phyloP scores from a whole-genome alignment of 2,113 vertebrate genomes.

The Alaudala cheleensis region DNA sequence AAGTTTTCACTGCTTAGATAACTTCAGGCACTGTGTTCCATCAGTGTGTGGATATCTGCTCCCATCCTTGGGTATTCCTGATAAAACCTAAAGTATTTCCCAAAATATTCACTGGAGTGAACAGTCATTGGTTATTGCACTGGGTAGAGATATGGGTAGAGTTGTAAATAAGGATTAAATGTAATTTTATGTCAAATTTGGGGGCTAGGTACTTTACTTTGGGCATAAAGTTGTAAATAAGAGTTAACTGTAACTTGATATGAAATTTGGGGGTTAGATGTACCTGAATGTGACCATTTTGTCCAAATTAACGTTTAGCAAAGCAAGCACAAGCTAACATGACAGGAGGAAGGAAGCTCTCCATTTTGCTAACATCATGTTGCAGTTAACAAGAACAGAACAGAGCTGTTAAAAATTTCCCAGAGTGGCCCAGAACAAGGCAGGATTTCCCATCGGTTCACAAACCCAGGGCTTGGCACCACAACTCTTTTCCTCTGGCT shows the following conservation, averaged over 20 bases:
- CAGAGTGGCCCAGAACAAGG: neutral
- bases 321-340: neutral
- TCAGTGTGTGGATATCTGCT: accelerated
- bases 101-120: neutral
- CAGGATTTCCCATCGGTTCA: neutral
- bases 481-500: neutral
- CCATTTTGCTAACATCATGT: neutral
- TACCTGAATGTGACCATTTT: neutral
- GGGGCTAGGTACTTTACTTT: neutral
- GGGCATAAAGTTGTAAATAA: neutral
- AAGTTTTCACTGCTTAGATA: neutral
- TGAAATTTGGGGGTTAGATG: neutral
- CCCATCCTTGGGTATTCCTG: neutral
- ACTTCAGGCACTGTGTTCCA: neutral
- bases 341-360: neutral
- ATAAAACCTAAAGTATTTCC: neutral
- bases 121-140: no score
- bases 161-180: neutral
- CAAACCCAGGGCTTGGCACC: neutral
- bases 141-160: neutral
- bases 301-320: neutral
- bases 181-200: neutral
- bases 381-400: neutral
- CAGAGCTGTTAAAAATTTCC: neutral
- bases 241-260: neutral